Conservation (phyloP, 2,797 vertebrate genomes). For the Tympanoctomys barrerae region DNA sequence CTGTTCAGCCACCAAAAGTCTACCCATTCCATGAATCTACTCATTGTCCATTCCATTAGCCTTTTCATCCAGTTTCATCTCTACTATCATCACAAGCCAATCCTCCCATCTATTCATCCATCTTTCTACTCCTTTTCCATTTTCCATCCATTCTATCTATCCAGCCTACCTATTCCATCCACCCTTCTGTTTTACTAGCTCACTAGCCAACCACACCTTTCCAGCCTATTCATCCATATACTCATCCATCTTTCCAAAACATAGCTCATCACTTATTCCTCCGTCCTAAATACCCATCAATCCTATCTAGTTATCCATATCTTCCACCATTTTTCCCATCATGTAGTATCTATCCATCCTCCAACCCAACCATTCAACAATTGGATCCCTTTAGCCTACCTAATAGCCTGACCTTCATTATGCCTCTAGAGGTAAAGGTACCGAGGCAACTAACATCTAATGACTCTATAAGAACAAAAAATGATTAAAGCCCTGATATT, state of each 20-base stretch:
- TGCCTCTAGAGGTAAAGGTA: not conserved
- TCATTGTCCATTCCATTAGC: not conserved
- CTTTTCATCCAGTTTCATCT: not conserved
- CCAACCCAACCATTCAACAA: not conserved
- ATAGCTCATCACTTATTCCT: not conserved
- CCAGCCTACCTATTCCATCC: not conserved
- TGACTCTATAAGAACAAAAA: not conserved
- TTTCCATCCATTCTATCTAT: not conserved
- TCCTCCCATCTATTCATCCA: not conserved
- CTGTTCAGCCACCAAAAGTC: slow-evolving; percentile 14
- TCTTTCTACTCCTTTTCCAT: not conserved
- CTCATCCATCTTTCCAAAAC: not conserved
- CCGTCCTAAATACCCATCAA: not conserved
- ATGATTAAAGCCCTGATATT: not conserved
- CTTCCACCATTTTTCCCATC: not conserved
- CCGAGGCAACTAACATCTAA: not conserved
- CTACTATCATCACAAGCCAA: not conserved
- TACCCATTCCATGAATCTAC: not conserved
- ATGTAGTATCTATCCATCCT: not conserved
- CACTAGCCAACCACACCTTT: not conserved
- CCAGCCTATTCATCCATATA: not conserved
- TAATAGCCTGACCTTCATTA: not conserved
- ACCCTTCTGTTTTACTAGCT: not conserved
- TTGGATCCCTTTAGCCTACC: not conserved
- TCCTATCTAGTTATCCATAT: not conserved